Percentiles rank a stretch among this genome's conserved stretches.
phyloP scores from a whole-genome alignment of 1,140 invertebrate species.

The Elymnias hypermnestra region DNA sequence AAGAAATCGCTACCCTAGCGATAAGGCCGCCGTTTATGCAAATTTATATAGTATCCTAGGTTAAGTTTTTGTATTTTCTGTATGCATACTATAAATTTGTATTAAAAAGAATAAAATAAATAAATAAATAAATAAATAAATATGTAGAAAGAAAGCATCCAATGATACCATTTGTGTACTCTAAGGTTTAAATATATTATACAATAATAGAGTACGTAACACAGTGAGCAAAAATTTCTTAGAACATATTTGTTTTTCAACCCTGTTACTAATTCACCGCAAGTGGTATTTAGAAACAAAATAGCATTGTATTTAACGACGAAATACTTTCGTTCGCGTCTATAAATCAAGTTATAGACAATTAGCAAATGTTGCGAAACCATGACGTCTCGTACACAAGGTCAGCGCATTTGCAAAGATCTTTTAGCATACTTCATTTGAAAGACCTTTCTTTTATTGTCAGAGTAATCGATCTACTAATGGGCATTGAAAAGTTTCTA shows the following conservation, averaged over 20 bases:
- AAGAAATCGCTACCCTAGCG: too few species aligned
- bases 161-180: too few species aligned
- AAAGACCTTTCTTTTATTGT: conserved; percentile 50
- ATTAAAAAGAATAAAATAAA: too few species aligned
- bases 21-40: too few species aligned
- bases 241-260: conserved; percentile 15
- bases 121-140: too few species aligned
- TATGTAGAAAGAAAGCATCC: too few species aligned
- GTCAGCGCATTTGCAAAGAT: conserved; percentile 34
- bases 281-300: conserved; percentile 63
- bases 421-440: conserved; percentile 20
- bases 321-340: conserved; percentile 35
- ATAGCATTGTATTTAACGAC: conserved; percentile 34
- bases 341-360: conserved; percentile 64
- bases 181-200: too few species aligned
- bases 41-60: too few species aligned
- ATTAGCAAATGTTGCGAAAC: conserved; percentile 63
- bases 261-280: conserved; percentile 52
- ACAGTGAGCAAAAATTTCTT: not conserved
- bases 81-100: too few species aligned
- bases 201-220: too few species aligned
- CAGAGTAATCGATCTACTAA: conserved; percentile 64
- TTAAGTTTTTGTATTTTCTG: too few species aligned
- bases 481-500: conserved; percentile 35
- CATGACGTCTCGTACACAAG: conserved; percentile 29